Conservation (phyloP, 2,797 vertebrate species). For the Hemitrygon akajei region DNA sequence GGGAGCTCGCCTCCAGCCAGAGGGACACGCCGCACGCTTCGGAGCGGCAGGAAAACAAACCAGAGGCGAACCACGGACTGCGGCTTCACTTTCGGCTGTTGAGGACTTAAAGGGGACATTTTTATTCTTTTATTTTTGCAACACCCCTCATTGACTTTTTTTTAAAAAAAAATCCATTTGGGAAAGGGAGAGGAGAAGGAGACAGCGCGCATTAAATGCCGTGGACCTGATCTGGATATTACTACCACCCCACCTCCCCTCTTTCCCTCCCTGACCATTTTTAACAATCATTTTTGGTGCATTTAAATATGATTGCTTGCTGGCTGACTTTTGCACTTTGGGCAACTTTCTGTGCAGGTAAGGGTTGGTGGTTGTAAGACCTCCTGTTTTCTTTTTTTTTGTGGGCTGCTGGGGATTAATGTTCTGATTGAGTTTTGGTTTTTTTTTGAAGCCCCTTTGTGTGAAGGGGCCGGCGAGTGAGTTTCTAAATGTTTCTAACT, state of each 20-base stretch:
- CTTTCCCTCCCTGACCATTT: too few relatives aligned
- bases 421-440: too few relatives aligned
- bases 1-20: background rate
- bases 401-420: background rate
- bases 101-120: too few relatives aligned
- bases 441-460: background rate
- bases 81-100: too few relatives aligned
- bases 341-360: slow-evolving; percentile 92
- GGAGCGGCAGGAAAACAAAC: too few relatives aligned
- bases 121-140: too few relatives aligned
- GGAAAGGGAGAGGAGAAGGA: background rate
- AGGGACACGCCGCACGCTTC: too few relatives aligned
- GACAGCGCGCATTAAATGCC: background rate
- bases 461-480: background rate
- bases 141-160: too few relatives aligned
- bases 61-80: too few relatives aligned
- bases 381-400: too few relatives aligned
- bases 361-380: slow-evolving; percentile 43
- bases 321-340: slow-evolving; percentile 91
- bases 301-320: slow-evolving; percentile 82
- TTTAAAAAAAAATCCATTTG: too few relatives aligned
- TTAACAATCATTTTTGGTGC: slow-evolving; percentile 39
- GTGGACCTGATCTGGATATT: background rate
- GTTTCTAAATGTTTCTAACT: background rate
- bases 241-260: background rate